A percentile compares a stretch with the other conserved stretches of the same genome.
These are phyloP conservation scores for Manis crassicaudata DNA, from an alignment of 2,797 vertebrate species.

Conservation along the genomic window DNA sequence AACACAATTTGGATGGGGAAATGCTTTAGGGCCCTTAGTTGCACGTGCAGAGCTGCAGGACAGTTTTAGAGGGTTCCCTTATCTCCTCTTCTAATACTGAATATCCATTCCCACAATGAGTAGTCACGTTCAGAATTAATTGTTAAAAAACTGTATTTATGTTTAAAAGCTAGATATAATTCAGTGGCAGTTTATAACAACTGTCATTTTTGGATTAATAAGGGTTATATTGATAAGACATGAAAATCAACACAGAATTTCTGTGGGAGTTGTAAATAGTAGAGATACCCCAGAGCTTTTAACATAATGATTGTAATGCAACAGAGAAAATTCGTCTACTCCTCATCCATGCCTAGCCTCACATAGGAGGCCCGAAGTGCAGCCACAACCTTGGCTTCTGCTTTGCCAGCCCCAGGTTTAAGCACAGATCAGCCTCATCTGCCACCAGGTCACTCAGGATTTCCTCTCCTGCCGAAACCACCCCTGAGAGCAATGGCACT, in stretches of 20 bases:
- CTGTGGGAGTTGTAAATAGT: not conserved
- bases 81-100: constrained; percentile 26
- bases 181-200: not conserved
- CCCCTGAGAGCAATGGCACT: not conserved
- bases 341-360: not conserved
- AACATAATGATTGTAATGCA: not conserved
- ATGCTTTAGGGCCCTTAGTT: constrained; percentile 60
- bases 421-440: not conserved
- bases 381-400: not conserved
- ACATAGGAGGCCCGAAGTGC: not conserved
- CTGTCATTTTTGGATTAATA: not conserved
- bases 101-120: not conserved
- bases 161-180: not conserved
- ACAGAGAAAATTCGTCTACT: not conserved
- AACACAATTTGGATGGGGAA: constrained; percentile 68
- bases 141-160: not conserved
- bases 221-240: not conserved
- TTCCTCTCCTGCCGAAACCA: not conserved
- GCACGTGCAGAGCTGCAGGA: constrained; percentile 72
- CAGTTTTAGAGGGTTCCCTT: constrained; percentile 36
- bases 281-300: not conserved
- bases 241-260: constrained; percentile 12
- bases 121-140: constrained; percentile 25
- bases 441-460: not conserved
- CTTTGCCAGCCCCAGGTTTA: constrained; percentile 30